These are phyloP conservation scores for Uropetala carovei DNA, from an alignment of 2,888 invertebrate species.

Conservation along the genomic window DNA sequence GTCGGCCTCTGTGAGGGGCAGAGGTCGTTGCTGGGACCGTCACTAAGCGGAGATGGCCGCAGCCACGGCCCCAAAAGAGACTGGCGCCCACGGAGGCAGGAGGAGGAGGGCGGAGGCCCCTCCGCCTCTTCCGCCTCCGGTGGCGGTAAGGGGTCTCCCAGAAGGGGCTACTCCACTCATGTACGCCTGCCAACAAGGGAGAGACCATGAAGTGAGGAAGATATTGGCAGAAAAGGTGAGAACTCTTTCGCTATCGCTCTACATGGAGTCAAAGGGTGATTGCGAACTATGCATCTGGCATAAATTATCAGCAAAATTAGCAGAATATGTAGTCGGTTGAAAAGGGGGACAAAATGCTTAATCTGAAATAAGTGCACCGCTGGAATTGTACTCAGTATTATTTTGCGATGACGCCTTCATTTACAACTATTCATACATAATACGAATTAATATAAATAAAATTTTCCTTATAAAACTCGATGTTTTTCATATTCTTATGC, in stretches of 20 bases:
- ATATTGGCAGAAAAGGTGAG: constrained; percentile 87
- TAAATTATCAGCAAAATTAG: constrained; percentile 13
- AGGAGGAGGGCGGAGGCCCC: constrained; percentile 2
- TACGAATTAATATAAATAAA: no score
- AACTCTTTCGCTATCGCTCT: neutral
- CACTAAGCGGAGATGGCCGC: constrained; percentile 4
- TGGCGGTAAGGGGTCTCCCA: constrained; percentile 42
- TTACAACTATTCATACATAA: no score
- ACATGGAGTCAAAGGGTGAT: no score
- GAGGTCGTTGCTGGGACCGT: constrained; percentile 1
- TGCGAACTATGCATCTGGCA: neutral
- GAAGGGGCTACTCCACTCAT: constrained; percentile 86
- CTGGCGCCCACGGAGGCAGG: neutral
- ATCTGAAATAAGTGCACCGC: no score
- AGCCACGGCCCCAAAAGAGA: neutral
- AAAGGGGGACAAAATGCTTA: no score
- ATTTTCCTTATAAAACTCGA: no score
- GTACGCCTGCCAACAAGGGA: constrained; percentile 94
- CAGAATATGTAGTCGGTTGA: neutral
- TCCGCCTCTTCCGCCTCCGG: constrained; percentile 23
- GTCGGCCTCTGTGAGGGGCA: neutral
- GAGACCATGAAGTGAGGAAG: constrained; percentile 85
- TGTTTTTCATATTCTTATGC: no score
- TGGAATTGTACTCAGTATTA: no score
- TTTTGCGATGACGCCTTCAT: no score